Conservation (phyloP, 2,888 invertebrate species). For the Eumacrocentrus americanus region DNA sequence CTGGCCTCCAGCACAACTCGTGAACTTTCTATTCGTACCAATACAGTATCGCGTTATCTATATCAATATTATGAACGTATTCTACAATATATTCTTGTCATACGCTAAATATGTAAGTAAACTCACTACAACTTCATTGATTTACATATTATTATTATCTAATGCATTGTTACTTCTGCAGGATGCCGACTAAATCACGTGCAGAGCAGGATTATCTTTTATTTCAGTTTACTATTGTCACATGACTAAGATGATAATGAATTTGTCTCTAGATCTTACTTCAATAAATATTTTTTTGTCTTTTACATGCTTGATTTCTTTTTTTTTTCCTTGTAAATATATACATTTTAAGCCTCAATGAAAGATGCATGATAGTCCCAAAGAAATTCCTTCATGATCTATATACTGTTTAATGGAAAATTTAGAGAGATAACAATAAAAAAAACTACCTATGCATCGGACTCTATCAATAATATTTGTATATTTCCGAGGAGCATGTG, state of each 20-base stretch:
- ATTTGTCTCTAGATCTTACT: background rate
- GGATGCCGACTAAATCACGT: background rate
- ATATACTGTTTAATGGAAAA: background rate
- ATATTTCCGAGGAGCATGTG: background rate
- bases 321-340: too few species aligned
- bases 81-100: conserved; percentile 88
- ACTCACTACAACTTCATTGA: background rate
- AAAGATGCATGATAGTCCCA: too few species aligned
- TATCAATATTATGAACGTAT: conserved; percentile 82
- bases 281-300: background rate
- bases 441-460: background rate
- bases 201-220: too few species aligned
- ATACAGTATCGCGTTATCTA: conserved; percentile 85
- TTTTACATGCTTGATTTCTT: background rate
- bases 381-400: background rate
- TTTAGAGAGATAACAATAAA: background rate
- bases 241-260: background rate
- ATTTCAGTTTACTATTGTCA: too few species aligned
- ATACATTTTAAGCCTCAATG: too few species aligned
- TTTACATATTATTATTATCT: conserved; percentile 2
- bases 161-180: background rate
- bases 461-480: background rate
- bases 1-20: conserved; percentile 90
- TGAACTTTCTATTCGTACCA: conserved; percentile 87
- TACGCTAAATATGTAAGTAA: conserved; percentile 77